phyloP scores from a whole-genome alignment of 2,888 invertebrate species.

The Osmoderma eremita region DNA sequence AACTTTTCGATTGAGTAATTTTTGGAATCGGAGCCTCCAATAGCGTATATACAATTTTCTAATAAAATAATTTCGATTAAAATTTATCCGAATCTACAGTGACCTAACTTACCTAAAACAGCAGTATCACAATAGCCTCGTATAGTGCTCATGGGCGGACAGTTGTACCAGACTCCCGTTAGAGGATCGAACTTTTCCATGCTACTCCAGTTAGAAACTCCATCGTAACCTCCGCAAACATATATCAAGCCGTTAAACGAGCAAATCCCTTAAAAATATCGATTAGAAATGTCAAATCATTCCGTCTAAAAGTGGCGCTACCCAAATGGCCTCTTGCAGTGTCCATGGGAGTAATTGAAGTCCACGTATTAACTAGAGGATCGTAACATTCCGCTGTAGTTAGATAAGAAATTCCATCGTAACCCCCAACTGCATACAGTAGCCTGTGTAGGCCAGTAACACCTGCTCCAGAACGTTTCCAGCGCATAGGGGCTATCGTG shows the following conservation, averaged over 20 bases:
- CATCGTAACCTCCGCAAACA: slow-evolving; percentile 75
- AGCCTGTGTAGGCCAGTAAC: slow-evolving; percentile 43
- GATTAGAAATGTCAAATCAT: not conserved
- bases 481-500: slow-evolving; percentile 77
- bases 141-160: slow-evolving; percentile 74
- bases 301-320: slow-evolving; percentile 54
- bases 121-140: slow-evolving; percentile 74
- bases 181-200: slow-evolving; percentile 76
- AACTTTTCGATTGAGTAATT: slow-evolving; percentile 76
- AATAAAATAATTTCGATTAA: slow-evolving; percentile 38
- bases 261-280: slow-evolving; percentile 62
- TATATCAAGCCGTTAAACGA: slow-evolving; percentile 72
- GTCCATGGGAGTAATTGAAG: slow-evolving; percentile 80
- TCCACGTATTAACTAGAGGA: slow-evolving; percentile 92
- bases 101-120: slow-evolving; percentile 65
- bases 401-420: slow-evolving; percentile 82
- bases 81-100: not conserved
- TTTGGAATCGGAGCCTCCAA: slow-evolving; percentile 77
- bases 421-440: slow-evolving; percentile 89
- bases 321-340: slow-evolving; percentile 87
- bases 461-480: slow-evolving; percentile 83
- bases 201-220: slow-evolving; percentile 74
- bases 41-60: slow-evolving; percentile 74
- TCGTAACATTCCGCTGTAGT: slow-evolving; percentile 90
- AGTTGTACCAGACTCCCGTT: slow-evolving; percentile 76